These are phyloP conservation scores for Drosophila fungiperda DNA, from an alignment of 2,888 invertebrate species.

Conservation along the genomic window DNA sequence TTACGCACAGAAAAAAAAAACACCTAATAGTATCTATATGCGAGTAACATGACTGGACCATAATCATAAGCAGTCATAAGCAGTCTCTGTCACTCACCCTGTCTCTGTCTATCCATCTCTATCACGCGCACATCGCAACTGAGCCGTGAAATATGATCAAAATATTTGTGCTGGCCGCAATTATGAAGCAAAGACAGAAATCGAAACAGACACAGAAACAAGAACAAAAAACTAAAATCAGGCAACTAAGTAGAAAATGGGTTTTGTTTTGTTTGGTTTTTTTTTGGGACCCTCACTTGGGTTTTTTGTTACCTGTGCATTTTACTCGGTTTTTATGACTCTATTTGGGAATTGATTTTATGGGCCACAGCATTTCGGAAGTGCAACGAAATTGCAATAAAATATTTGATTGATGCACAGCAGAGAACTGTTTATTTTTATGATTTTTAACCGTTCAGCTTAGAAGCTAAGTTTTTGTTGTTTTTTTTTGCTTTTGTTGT, in stretches of 20 bases:
- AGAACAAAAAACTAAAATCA: slow-evolving; percentile 19
- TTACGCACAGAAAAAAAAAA: slow-evolving; percentile 16
- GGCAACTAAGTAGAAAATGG: slow-evolving; percentile 40
- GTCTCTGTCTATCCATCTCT: not conserved
- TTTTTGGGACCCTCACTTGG: slow-evolving; percentile 51
- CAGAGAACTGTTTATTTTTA: slow-evolving; percentile 13
- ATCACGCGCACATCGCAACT: slow-evolving; percentile 36
- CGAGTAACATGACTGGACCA: slow-evolving; percentile 56
- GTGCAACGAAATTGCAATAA: slow-evolving; percentile 67
- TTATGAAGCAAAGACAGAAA: slow-evolving; percentile 54
- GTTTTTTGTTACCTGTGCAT: slow-evolving; percentile 69
- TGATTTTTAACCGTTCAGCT: slow-evolving; percentile 3
- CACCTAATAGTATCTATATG: slow-evolving; percentile 21
- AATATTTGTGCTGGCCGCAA: slow-evolving; percentile 72
- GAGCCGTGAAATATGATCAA: slow-evolving; percentile 80
- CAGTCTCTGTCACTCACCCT: slow-evolving; percentile 1
- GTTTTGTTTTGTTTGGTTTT: slow-evolving; percentile 1
- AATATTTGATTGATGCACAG: slow-evolving; percentile 56
- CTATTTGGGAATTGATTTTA: slow-evolving; percentile 72
- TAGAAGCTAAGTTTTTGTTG: slow-evolving; percentile 21
- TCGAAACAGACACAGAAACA: slow-evolving; percentile 19
- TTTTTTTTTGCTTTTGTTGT: not conserved
- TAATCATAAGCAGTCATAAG: slow-evolving; percentile 53
- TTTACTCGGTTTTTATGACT: slow-evolving; percentile 63
- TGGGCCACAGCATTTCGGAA: slow-evolving; percentile 56